phyloP scores from a whole-genome alignment of 1,140 invertebrate genomes.

The Battus philenor region DNA sequence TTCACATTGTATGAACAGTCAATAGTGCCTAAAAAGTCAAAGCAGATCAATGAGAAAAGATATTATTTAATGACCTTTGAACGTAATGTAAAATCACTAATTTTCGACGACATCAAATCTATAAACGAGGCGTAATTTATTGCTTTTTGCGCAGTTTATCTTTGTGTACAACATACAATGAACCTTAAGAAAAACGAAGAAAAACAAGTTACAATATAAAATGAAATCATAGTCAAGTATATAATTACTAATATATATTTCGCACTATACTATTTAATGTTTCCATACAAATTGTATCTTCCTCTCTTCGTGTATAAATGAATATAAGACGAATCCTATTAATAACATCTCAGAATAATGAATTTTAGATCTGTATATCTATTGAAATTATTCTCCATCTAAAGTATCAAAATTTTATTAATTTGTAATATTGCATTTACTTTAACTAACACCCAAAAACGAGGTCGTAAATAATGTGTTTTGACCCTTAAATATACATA shows the following conservation, averaged over 20 bases:
- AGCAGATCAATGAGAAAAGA: conserved; percentile 29
- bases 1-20: neutral
- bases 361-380: conserved; percentile 10
- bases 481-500: conserved; percentile 17
- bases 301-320: neutral
- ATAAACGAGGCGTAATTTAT: conserved; percentile 50
- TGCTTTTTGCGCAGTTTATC: conserved; percentile 57
- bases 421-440: conserved; percentile 12
- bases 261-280: conserved; percentile 3
- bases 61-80: conserved; percentile 17
- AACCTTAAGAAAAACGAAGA: too few relatives aligned
- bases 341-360: conserved; percentile 10
- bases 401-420: conserved; percentile 13
- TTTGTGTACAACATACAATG: too few relatives aligned
- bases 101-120: neutral
- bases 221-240: too few relatives aligned
- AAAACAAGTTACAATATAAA: too few relatives aligned
- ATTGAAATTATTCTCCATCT: conserved; percentile 3
- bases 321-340: neutral
- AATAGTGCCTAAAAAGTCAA: conserved; percentile 3
- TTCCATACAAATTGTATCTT: conserved; percentile 3
- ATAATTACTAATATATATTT: neutral
- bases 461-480: conserved; percentile 21
- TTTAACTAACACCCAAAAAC: conserved; percentile 14
- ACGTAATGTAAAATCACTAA: neutral